Evolutionary conservation across 2,888 invertebrate genomes (phyloP).

Genomic region (Drosophila cognata): DNA sequence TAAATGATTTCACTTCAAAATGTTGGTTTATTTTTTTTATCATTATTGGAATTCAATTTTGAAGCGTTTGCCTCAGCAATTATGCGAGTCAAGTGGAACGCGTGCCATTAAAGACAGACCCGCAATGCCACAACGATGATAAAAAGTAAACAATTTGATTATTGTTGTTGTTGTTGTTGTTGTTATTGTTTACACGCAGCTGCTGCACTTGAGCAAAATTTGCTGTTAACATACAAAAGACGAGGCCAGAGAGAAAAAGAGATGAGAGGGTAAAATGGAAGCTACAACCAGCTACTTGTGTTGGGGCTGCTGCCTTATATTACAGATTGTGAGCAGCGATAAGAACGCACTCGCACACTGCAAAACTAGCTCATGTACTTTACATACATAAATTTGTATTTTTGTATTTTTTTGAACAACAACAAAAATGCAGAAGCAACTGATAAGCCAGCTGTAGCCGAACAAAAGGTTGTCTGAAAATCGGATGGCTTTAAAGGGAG

Average conservation of each 20-base stretch:
- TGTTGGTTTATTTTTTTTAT: background rate
- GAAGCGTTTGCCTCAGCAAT: conserved; percentile 38
- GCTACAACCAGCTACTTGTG: conserved; percentile 23
- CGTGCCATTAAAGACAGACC: conserved; percentile 27
- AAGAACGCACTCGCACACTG: conserved; percentile 30
- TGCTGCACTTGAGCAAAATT: conserved; percentile 38
- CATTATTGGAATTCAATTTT: conserved; percentile 41
- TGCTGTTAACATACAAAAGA: conserved; percentile 49
- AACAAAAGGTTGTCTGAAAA: conserved; percentile 33
- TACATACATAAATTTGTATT: conserved; percentile 23
- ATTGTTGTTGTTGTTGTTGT: conserved; percentile 15
- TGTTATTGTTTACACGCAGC: conserved; percentile 30
- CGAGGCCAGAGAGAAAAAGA: conserved; percentile 2
- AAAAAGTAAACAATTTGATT: conserved; percentile 31
- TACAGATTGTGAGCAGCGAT: conserved; percentile 60
- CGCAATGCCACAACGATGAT: conserved; percentile 13
- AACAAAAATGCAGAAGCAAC: conserved; percentile 39
- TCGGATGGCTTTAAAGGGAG: background rate
- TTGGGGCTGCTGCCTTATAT: conserved; percentile 33
- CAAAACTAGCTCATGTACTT: conserved; percentile 1
- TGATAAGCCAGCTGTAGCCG: conserved; percentile 50
- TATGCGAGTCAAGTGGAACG: conserved; percentile 53
- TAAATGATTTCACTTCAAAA: conserved; percentile 26
- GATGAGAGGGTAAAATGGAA: conserved; percentile 7
- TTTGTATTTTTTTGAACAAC: conserved; percentile 8